Base-by-base conservation (phyloP, 2,888 invertebrate species). In the Tanytarsus gracilentus region DNA sequence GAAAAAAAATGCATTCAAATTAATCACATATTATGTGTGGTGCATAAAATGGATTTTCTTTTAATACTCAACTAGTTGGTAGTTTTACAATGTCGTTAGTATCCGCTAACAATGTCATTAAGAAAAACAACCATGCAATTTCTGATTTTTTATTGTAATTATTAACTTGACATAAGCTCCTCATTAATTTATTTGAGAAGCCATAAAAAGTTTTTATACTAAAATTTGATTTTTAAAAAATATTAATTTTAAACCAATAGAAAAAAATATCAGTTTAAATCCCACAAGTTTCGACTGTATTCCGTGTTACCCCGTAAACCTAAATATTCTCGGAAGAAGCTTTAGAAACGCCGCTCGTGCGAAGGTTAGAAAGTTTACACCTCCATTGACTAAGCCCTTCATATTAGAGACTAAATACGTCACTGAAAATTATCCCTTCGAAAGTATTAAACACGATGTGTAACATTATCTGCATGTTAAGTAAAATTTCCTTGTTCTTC, bases 361-460 rank as follows among this genome's bases (percentile, higher is more conserved):
- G 51, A 51, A 29, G 51, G 51, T 51, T 51, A 29, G 16, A 18
- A 25, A 29, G 23, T 29, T 51, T 51, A 51, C 30, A 51, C 29
- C 51, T 51, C 21, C 9, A 40, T 18, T 18, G 40, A 40, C 16
- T 33, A 14, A 33, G 33, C 11, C 4, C 2, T 33, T 33, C 2
- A 4, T 33, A n/a, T 9, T 2, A 4, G 9, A 11, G 33, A 4
- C 3, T 3, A 33, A 33, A 11, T 33, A 30, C n/a, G n/a, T 30
- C 30, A 30, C n/a, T 3, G 6, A 39, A 39, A 39, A 39, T 14
- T 16, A 11, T 39, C 6, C 14, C 39, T 14, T 18, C 23, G 44
- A 18, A 44, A 23, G 44, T n/a, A 44, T 44, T 44, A 44, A 44
- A 44, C 26, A 25, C 16, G 21, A 18, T n/a, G 27, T 49, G 49